Evolutionary conservation across 1,140 invertebrate species (phyloP).

Genomic region (Ceratitis capitata): DNA sequence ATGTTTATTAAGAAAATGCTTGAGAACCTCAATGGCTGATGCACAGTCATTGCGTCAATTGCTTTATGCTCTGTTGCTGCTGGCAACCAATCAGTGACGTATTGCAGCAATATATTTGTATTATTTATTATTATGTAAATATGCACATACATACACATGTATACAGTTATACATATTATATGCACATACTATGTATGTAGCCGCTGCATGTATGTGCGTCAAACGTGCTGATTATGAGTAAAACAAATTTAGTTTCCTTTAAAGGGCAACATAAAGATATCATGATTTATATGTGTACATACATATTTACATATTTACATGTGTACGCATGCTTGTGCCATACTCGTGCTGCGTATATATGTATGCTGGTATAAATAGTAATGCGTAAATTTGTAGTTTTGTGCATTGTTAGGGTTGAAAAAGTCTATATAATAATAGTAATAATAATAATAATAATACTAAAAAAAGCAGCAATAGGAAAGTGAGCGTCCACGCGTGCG

Average conservation of each 20-base stretch:
- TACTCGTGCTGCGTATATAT: too few relatives aligned
- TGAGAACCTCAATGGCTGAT: not conserved
- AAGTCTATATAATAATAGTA: too few relatives aligned
- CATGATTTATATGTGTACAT: not conserved
- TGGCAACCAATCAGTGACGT: not conserved
- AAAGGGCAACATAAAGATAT: not conserved
- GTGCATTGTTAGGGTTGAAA: too few relatives aligned
- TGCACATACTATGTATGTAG: too few relatives aligned
- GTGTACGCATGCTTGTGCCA: too few relatives aligned
- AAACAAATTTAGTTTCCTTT: not conserved
- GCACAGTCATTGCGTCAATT: not conserved
- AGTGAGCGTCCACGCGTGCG: not conserved
- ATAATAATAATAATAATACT: not conserved
- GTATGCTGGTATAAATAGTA: not conserved
- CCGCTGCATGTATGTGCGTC: not conserved
- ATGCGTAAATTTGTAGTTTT: not conserved
- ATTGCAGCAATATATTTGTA: not conserved
- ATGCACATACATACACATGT: not conserved
- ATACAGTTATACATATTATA: too few relatives aligned
- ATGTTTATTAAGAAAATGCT: not conserved
- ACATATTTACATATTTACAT: not conserved
- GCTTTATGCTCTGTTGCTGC: not conserved
- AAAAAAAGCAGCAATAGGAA: not conserved
- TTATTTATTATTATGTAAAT: not conserved
- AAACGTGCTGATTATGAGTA: not conserved